Evolutionary conservation across 2,888 invertebrate genomes (phyloP), one percentile per base, ranked within the genome.

Genomic region (Mycalesis mineus): DNA sequence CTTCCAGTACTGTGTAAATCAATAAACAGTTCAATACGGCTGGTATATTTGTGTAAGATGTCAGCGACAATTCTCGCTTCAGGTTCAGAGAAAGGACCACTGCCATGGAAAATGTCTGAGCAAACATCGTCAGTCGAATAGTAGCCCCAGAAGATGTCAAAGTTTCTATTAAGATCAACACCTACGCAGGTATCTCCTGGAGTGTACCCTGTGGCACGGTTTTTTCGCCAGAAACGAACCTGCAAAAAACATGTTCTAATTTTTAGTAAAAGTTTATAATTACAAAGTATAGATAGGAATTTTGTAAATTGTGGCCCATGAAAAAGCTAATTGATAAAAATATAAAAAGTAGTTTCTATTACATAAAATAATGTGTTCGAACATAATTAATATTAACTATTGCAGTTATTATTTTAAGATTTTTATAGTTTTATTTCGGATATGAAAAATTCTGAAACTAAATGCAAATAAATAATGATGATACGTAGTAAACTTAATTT

Each of bases 121-220:
- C 95, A 95, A 6, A 91, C 92, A 52, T 91, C 85, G 1, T 75
- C 75, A 56, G 91, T 92, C 3, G 80, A 90, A 77, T 81, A 84
- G 77, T 88, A 91, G 1, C 42, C 53, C 95, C 95, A 95, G 61
- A 93, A 91, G 59, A 91, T 91, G 53, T 91, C 93, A 66, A 94
- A 96, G 75, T 96, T 96, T 2, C 96, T 84, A 73, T 96, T 95
- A 2, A 93, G 91, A 76, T 96, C 95, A 0, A 92, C 92, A 0
- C 96, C 96, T 1, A 82, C 80, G 65, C 95, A 95, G 0, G 76
- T 69, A 0, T 75, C 54, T 9, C 80, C 85, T 0, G 72, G 62
- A 14, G 83, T 71, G 41, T 73, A 80, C 14, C 66, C 70, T 0
- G 80, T 82, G n/a, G 91, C 91, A 1, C 92, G 85, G 0, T 92